Base-by-base conservation (phyloP, 2,888 invertebrate genomes). In the Hipparchia semele region DNA sequence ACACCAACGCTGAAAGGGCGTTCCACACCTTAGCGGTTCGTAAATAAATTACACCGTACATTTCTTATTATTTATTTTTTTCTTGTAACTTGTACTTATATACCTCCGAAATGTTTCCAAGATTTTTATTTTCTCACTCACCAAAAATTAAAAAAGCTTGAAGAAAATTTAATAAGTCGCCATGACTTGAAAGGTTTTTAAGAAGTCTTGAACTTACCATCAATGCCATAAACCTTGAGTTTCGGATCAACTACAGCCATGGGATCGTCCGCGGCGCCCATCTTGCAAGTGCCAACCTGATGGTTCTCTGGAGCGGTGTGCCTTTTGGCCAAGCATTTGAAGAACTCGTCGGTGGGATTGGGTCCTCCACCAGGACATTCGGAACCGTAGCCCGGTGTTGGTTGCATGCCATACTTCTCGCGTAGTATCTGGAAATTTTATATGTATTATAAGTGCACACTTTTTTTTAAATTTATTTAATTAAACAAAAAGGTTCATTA, bases 301-400 rank as follows among this genome's bases (percentile, higher is more conserved):
- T 97, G 97, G 86, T 97, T 97, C 88, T 97, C 97, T 0, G 97
- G 96, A 0, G 96, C 97, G 0, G 97, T 97, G 71, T 96, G 94
- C 72, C 95, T 94, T 74, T 92, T 92, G 0, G 96, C 94, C 0
- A 96, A 95, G 82, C 98, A 98, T 72, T 94, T 95, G 96, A 97
- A 97, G 87, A 95, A 98, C n/a, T 95, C 95, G 78, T 97, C 96
- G 0, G 95, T 93, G 7, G 95, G 94, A 70, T 93, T 94, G n/a
- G 77, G 70, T 0, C 91, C 87, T 51, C 86, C 88, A 6, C 87
- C 87, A 3, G 87, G 86, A 78, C 95, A 95, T 54, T 94, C 90
- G 8, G 90, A 84, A 71, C 95, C 92, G 77, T 94, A 87, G 46
- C 91, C 92, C 72, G 85, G 84, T 46, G 91, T 86, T n/a, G 94